Conservation (phyloP, 2,113 vertebrate genomes). For the Erinaceus europaeus region DNA sequence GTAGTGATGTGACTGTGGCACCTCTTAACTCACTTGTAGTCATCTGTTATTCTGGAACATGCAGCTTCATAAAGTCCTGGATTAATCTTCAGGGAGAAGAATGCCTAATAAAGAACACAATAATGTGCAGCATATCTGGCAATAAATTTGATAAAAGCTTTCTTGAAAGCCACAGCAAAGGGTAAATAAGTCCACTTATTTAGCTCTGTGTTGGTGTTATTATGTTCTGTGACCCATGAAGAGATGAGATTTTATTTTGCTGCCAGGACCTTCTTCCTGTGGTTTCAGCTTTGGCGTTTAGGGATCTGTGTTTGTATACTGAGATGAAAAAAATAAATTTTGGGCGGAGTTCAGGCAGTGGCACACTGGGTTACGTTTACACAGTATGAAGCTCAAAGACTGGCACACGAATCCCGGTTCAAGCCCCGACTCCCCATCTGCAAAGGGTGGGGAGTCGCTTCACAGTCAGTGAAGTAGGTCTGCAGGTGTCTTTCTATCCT, state of each 20-base stretch:
- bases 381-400: too few relatives aligned
- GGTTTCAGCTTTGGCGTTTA: constrained; percentile 9
- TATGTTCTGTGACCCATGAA: constrained; percentile 25
- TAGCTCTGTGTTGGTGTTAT: constrained; percentile 41
- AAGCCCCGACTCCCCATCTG: too few relatives aligned
- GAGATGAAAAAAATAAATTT: neutral
- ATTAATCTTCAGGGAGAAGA: constrained; percentile 61
- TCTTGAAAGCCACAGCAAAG: constrained; percentile 56
- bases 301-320: constrained; percentile 36
- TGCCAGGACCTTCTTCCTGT: neutral
- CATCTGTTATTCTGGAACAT: constrained; percentile 63
- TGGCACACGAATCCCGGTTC: too few relatives aligned
- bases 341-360: too few relatives aligned
- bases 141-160: constrained; percentile 66
- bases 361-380: too few relatives aligned
- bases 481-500: too few relatives aligned
- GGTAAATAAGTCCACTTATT: constrained; percentile 54
- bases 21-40: constrained; percentile 53
- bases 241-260: constrained; percentile 51
- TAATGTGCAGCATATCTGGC: constrained; percentile 55
- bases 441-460: too few relatives aligned
- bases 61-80: constrained; percentile 46
- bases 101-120: constrained; percentile 60
- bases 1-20: constrained; percentile 45
- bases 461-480: too few relatives aligned